Evolutionary conservation across 1,140 invertebrate species (phyloP).

Genomic region (Fragariocoptes setiger): DNA sequence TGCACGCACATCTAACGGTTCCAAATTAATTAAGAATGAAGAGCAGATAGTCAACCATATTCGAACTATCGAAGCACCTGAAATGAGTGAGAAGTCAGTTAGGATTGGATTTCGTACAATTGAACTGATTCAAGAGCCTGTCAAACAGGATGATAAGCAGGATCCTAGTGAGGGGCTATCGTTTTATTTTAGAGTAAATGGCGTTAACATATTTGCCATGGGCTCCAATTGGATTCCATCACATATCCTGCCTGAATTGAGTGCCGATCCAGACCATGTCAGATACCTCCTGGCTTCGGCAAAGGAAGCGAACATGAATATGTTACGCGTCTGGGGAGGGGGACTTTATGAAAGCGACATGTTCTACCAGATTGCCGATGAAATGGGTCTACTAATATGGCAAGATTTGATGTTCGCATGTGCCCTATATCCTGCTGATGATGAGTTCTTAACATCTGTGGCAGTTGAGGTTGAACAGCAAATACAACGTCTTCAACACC

Average conservation of each 20-base stretch:
- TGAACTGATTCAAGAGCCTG: slow-evolving; percentile 23
- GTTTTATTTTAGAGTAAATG: slow-evolving; percentile 70
- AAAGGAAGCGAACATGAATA: slow-evolving; percentile 55
- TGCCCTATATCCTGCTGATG: slow-evolving; percentile 54
- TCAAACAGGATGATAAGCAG: slow-evolving; percentile 12
- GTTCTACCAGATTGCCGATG: slow-evolving; percentile 42
- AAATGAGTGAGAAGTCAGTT: slow-evolving; percentile 14
- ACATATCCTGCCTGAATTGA: slow-evolving; percentile 46
- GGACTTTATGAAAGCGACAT: slow-evolving; percentile 69
- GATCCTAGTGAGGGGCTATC: slow-evolving; percentile 25
- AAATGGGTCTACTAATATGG: slow-evolving; percentile 15
- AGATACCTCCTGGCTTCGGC: slow-evolving; percentile 31
- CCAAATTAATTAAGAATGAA: neutral
- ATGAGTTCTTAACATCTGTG: slow-evolving; percentile 37
- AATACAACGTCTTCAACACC: slow-evolving; percentile 44
- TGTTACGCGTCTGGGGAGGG: slow-evolving; percentile 85
- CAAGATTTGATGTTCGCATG: slow-evolving; percentile 88
- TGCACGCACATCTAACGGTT: neutral
- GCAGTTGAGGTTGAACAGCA: slow-evolving; percentile 46
- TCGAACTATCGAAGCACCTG: slow-evolving; percentile 13
- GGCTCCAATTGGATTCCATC: slow-evolving; percentile 83
- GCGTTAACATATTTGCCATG: slow-evolving; percentile 63
- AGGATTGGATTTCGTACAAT: slow-evolving; percentile 57
- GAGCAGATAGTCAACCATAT: neutral
- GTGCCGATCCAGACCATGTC: slow-evolving; percentile 20